Conservation (phyloP, 1,140 invertebrate genomes). For the Littorina saxatilis region DNA sequence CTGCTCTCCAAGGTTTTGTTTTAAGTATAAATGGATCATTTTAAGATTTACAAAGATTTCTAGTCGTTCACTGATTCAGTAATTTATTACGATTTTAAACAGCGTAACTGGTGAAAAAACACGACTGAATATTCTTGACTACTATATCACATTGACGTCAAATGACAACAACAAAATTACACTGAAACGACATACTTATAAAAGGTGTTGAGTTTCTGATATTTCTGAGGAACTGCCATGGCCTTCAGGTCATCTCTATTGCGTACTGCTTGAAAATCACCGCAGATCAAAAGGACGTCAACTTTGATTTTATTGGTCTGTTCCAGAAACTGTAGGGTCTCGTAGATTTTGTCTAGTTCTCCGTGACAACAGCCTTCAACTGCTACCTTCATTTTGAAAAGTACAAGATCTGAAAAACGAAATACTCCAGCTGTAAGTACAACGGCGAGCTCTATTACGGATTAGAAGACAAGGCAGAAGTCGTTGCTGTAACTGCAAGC, state of each 20-base stretch:
- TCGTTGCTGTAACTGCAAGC: too few relatives aligned
- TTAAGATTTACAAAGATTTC: too few relatives aligned
- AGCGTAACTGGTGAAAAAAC: too few relatives aligned
- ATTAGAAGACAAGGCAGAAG: too few relatives aligned
- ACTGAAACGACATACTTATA: slow-evolving; percentile 85
- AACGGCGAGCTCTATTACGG: too few relatives aligned
- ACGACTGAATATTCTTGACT: too few relatives aligned
- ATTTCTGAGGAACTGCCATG: slow-evolving; percentile 97
- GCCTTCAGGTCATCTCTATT: slow-evolving; percentile 83
- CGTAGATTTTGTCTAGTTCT: slow-evolving; percentile 96
- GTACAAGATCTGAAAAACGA: too few relatives aligned
- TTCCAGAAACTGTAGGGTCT: slow-evolving; percentile 81
- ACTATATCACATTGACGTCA: background rate
- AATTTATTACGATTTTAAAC: too few relatives aligned
- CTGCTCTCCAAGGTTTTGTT: too few relatives aligned
- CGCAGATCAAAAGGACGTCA: slow-evolving; percentile 96
- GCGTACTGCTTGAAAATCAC: slow-evolving; percentile 92
- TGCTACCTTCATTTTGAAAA: slow-evolving; percentile 90
- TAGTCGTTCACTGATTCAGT: too few relatives aligned
- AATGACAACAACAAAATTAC: background rate
- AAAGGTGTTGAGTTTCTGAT: slow-evolving; percentile 93
- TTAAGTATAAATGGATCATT: too few relatives aligned
- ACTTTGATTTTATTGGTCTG: slow-evolving; percentile 74
- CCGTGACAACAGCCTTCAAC: slow-evolving; percentile 99
- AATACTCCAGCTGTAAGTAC: background rate